A percentile compares a stretch with the other conserved stretches of the same genome.
These are phyloP conservation scores for Papilio machaon DNA, from an alignment of 1,140 invertebrate species.

Conservation along the genomic window DNA sequence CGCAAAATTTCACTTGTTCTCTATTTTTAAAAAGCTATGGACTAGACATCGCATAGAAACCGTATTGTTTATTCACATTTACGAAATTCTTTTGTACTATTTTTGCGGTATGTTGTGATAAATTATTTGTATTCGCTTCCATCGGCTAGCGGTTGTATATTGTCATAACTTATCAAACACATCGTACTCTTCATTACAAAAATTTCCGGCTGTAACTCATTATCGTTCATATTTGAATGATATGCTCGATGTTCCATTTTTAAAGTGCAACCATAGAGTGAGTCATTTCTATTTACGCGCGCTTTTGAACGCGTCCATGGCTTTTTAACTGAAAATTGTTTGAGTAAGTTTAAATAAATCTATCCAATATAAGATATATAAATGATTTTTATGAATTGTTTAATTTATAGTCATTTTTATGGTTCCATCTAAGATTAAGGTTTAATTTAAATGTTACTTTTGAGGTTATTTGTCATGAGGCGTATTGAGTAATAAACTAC, in stretches of 20 bases:
- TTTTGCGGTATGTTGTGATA: not conserved
- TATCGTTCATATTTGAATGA: constrained; percentile 1
- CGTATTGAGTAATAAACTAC: no score
- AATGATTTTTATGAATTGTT: no score
- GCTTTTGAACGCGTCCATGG: not conserved
- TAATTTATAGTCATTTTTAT: no score
- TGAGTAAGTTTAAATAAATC: no score
- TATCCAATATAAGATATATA: no score
- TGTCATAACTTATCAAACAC: constrained; percentile 8
- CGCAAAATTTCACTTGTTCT: not conserved
- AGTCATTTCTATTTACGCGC: not conserved
- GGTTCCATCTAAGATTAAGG: no score
- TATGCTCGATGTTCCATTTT: constrained; percentile 18
- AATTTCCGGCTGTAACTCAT: not conserved
- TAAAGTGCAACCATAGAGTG: not conserved
- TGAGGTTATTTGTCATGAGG: no score
- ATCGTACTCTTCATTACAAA: not conserved
- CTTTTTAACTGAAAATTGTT: not conserved
- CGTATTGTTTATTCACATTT: not conserved
- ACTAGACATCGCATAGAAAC: not conserved
- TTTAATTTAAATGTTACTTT: no score
- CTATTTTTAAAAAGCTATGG: not conserved
- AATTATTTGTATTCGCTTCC: not conserved
- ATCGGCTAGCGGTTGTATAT: not conserved
- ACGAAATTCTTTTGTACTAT: constrained; percentile 8